phyloP scores from a whole-genome alignment of 2,113 vertebrate species.

The Toxotes chatareus region DNA sequence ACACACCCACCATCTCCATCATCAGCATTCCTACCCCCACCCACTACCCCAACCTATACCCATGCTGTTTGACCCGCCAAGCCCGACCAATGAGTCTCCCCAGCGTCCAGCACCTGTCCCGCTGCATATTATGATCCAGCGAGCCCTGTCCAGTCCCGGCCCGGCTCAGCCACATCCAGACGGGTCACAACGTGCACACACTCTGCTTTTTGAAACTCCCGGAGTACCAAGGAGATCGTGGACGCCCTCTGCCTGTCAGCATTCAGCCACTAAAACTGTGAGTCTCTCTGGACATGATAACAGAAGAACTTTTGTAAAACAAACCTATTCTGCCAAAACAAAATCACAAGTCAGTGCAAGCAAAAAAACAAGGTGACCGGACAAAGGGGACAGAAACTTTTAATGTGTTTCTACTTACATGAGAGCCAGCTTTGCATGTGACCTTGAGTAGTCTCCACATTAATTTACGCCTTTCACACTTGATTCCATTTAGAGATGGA shows the following conservation, averaged over 20 bases:
- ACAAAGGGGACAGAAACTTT: background rate
- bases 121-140: conserved; percentile 96
- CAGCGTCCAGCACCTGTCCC: conserved; percentile 88
- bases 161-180: conserved; percentile 88
- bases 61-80: conserved; percentile 79
- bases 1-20: conserved; percentile 85
- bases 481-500: background rate
- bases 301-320: background rate
- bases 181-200: conserved; percentile 91
- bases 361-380: background rate
- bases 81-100: conserved; percentile 76
- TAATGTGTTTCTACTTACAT: background rate
- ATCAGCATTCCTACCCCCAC: conserved; percentile 61
- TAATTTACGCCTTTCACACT: background rate
- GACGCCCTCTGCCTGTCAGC: conserved; percentile 92
- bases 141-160: conserved; percentile 93
- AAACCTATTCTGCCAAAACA: background rate
- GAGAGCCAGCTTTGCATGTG: background rate
- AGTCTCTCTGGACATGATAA: conserved; percentile 71
- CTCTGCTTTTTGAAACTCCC: conserved; percentile 91
- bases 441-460: background rate
- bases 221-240: conserved; percentile 86
- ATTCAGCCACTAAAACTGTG: conserved; percentile 98
- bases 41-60: conserved; percentile 84
- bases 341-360: background rate